Evolutionary conservation across 2,113 vertebrate genomes (phyloP), one percentile per base, ranked within the genome.

Genomic region (Poecile atricapillus): DNA sequence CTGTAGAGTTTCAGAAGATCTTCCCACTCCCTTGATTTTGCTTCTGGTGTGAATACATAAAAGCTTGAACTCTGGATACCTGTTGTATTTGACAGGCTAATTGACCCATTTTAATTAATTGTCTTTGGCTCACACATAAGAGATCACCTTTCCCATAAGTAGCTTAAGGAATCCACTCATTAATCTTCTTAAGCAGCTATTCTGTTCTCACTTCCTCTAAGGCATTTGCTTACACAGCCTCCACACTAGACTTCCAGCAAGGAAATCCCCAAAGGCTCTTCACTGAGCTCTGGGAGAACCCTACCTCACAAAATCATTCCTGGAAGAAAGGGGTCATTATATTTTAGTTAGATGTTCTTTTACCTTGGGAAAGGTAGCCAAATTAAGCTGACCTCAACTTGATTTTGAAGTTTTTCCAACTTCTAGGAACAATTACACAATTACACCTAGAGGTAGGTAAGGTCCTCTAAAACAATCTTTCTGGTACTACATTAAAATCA

Each of bases 131-230:
- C 67, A 50, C 74, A 24, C 50, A 8, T 89, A 93, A 87, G 75
- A 91, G 89, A 95, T 94, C 93, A 95, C 89, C 84, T 95, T 78
- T 93, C 94, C 75, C 47, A 43, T 85, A 97, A 95, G 93, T 21
- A 93, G 89, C 74, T 91, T 94, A 85, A 94, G 83, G 84, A 94
- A 96, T 93, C 84, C 65, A 85, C 84, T 94, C 90, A 95, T 95
- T 95, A 94, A 96, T 96, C 91, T 94, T 81, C 69, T 89, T 94
- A 95, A 91, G 76, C 63, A 87, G 87, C 46, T 92, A 20, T 94
- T 89, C 77, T 82, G n/a, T 89, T 95, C 67, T 85, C 39, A 21
- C 70, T 91, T 93, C 41, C 73, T 93, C 43, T 87, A 41, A 87
- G 87, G 93, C 73, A 79, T 87, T 97, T 93, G 53, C 70, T 95